A percentile compares a stretch with the other conserved stretches of the same genome.
phyloP scores from a whole-genome alignment of 2,113 vertebrate species.

The Hippopotamus amphibius region DNA sequence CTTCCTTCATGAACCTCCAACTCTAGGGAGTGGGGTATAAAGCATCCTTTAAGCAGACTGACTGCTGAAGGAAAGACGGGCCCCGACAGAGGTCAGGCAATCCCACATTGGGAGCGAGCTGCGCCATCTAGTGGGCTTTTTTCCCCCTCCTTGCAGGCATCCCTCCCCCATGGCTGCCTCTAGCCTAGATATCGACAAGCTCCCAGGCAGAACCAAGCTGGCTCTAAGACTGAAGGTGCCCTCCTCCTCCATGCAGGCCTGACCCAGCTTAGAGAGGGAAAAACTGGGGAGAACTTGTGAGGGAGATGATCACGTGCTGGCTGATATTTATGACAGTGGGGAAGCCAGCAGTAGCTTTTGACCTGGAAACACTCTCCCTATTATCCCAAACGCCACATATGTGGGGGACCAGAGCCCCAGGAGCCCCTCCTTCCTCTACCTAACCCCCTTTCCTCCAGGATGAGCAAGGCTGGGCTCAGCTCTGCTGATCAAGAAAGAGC shows the following conservation, averaged over 20 bases:
- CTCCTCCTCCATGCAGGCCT: neutral
- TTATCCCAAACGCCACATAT: neutral
- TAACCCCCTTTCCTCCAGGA: neutral
- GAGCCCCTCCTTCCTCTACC: neutral
- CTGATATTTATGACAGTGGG: neutral
- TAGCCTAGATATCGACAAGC: neutral
- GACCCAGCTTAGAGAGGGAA: neutral
- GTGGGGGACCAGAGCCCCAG: neutral
- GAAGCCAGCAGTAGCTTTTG: constrained; percentile 1
- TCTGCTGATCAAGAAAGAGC: constrained; percentile 28
- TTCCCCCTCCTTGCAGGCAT: neutral
- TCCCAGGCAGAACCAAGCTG: neutral
- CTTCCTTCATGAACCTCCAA: neutral
- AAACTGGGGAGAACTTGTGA: neutral
- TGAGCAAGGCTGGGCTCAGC: neutral
- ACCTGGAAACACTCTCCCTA: neutral
- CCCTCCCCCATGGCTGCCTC: neutral
- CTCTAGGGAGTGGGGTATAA: neutral
- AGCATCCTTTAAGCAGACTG: neutral
- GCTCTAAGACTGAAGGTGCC: neutral
- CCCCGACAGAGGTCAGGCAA: neutral
- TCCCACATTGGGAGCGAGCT: neutral
- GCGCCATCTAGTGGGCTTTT: constrained; percentile 71
- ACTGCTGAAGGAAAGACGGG: neutral
- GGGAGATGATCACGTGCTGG: neutral